Conservation (phyloP, 2,888 invertebrate genomes). For the Drosophila mulleri region DNA sequence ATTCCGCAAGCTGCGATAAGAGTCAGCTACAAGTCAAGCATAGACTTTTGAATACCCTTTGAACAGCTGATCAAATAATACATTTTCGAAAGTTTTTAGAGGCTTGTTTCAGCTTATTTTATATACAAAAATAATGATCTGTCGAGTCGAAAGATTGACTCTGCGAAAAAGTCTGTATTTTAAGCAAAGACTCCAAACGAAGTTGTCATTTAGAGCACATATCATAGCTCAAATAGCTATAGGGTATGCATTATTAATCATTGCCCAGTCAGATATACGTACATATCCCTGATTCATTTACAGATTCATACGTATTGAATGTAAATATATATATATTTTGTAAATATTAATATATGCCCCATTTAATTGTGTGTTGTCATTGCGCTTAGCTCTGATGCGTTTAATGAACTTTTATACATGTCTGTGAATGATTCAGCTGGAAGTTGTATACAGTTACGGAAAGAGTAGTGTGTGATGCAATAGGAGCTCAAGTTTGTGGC, state of each 20-base stretch:
- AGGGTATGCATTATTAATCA: neutral
- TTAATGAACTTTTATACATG: neutral
- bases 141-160: no score
- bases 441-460: no score
- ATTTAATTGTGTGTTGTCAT: neutral
- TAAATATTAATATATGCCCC: neutral
- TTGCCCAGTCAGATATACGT: neutral
- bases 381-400: neutral
- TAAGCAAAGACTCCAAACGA: neutral
- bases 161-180: no score
- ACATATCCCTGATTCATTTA: neutral
- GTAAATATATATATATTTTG: neutral
- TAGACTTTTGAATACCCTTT: neutral
- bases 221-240: neutral
- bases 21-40: slow-evolving; percentile 1
- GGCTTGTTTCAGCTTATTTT: no score
- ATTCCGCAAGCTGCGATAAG: slow-evolving; percentile 12
- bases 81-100: no score
- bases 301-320: neutral
- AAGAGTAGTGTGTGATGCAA: neutral
- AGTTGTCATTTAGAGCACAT: neutral
- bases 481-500: neutral
- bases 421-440: neutral
- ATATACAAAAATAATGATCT: no score
- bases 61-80: no score